Conservation (phyloP, 1,140 invertebrate species). For the Pogonognathellus flavescens region DNA sequence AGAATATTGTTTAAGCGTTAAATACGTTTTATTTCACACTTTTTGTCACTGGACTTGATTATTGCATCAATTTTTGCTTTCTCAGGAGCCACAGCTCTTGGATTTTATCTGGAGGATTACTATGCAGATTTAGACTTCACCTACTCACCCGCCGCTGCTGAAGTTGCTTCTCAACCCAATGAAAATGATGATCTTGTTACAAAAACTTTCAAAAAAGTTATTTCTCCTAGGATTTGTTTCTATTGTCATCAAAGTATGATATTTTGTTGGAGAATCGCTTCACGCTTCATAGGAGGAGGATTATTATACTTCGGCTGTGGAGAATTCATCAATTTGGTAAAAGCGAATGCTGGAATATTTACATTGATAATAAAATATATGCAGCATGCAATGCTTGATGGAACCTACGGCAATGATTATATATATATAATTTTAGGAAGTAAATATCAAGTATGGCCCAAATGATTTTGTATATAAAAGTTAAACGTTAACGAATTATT, state of each 20-base stretch:
- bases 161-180: background rate
- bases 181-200: background rate
- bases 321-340: background rate
- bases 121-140: conserved; percentile 3
- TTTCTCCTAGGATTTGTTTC: background rate
- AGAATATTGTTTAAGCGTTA: too few relatives aligned
- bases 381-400: too few relatives aligned
- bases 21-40: too few relatives aligned
- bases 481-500: too few relatives aligned
- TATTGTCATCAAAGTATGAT: too few relatives aligned
- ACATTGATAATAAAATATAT: too few relatives aligned
- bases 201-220: background rate
- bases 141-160: background rate
- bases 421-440: too few relatives aligned
- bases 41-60: background rate
- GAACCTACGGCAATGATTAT: too few relatives aligned
- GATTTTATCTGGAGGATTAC: conserved; percentile 9
- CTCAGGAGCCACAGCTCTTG: background rate
- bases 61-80: background rate
- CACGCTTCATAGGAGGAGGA: background rate
- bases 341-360: too few relatives aligned
- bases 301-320: background rate
- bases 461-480: too few relatives aligned
- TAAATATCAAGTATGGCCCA: too few relatives aligned
- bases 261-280: conserved; percentile 13